Evolutionary conservation across 2,888 invertebrate species (phyloP).

Genomic region (Apodemia zela): DNA sequence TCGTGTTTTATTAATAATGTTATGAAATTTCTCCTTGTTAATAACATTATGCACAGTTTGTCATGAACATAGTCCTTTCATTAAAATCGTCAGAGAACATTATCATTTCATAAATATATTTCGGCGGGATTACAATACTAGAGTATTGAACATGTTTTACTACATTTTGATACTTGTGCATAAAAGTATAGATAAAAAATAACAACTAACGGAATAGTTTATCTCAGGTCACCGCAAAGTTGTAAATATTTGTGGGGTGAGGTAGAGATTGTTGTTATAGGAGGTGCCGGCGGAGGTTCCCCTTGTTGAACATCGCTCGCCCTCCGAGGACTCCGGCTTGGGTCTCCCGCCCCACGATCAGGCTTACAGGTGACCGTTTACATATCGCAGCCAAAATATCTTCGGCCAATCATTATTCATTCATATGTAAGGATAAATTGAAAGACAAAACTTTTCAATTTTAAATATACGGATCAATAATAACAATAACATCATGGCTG

Average conservation of each 20-base stretch:
- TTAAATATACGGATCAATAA: not conserved
- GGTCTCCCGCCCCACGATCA: constrained; percentile 90
- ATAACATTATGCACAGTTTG: constrained; percentile 8
- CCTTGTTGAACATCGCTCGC: constrained; percentile 89
- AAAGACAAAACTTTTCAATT: constrained; percentile 10
- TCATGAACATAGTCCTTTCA: constrained; percentile 9
- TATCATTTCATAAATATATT: constrained; percentile 9
- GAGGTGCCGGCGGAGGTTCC: constrained; percentile 77
- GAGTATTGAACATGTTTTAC: constrained; percentile 2
- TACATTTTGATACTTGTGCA: not conserved
- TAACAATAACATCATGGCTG: not conserved
- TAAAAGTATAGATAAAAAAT: not conserved
- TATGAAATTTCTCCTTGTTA: not conserved
- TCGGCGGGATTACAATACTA: not conserved
- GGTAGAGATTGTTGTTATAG: constrained; percentile 80
- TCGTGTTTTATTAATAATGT: not conserved
- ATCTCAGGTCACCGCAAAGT: constrained; percentile 20
- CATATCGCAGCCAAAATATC: constrained; percentile 24
- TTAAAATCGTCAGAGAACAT: constrained; percentile 15
- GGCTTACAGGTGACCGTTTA: constrained; percentile 82
- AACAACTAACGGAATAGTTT: constrained; percentile 18
- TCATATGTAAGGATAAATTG: constrained; percentile 15
- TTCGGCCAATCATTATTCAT: constrained; percentile 15
- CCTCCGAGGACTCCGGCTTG: constrained; percentile 96
- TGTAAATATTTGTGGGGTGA: constrained; percentile 47